Conservation (phyloP, 2,888 invertebrate species). For the Linhomoeus sp. region DNA sequence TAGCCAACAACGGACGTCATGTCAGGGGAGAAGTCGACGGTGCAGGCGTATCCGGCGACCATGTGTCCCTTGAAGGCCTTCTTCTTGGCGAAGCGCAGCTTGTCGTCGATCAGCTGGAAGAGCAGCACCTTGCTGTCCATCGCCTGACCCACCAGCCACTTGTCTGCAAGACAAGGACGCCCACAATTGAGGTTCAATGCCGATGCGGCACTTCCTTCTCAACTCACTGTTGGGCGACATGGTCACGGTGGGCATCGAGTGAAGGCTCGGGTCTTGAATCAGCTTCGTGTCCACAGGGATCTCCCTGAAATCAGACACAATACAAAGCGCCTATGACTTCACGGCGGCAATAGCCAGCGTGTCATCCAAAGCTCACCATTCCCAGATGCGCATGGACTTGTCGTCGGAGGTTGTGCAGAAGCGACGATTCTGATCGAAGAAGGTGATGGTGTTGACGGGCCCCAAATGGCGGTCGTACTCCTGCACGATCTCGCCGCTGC, state of each 20-base stretch:
- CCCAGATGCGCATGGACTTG: slow-evolving; percentile 95
- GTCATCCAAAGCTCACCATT: slow-evolving; percentile 48
- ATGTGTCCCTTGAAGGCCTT: slow-evolving; percentile 93
- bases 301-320: slow-evolving; percentile 25
- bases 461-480: slow-evolving; percentile 97
- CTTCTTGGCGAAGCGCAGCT: slow-evolving; percentile 92
- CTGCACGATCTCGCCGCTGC: slow-evolving; percentile 76
- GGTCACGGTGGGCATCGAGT: slow-evolving; percentile 91
- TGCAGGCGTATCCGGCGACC: slow-evolving; percentile 97
- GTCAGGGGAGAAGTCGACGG: slow-evolving; percentile 88
- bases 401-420: slow-evolving; percentile 98
- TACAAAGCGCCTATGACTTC: neutral
- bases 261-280: slow-evolving; percentile 97
- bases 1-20: slow-evolving; percentile 61
- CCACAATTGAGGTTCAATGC: neutral
- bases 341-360: neutral
- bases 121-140: slow-evolving; percentile 98
- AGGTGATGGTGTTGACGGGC: slow-evolving; percentile 94
- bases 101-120: slow-evolving; percentile 73
- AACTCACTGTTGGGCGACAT: slow-evolving; percentile 60
- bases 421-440: slow-evolving; percentile 89
- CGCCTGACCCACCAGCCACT: slow-evolving; percentile 96
- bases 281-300: slow-evolving; percentile 89
- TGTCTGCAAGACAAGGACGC: slow-evolving; percentile 36
- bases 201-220: neutral